These are phyloP conservation scores for Salticus scenicus DNA, from an alignment of 2,888 invertebrate species.

Conservation along the genomic window DNA sequence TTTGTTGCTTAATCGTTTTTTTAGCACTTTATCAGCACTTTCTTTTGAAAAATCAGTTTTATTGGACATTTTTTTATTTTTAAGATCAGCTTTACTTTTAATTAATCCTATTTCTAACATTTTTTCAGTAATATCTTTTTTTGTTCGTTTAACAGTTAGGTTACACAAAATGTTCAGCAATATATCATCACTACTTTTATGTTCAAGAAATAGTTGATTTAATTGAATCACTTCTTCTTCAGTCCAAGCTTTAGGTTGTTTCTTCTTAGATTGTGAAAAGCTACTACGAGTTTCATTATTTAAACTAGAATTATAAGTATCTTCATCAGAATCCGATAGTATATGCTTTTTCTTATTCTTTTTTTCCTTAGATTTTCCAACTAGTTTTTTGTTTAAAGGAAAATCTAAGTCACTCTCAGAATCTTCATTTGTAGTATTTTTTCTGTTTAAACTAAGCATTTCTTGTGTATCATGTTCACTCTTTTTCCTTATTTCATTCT, in stretches of 20 bases:
- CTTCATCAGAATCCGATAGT: slow-evolving; percentile 77
- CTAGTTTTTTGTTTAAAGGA: background rate
- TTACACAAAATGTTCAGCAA: slow-evolving; percentile 14
- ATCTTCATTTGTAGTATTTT: background rate
- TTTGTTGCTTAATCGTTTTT: background rate
- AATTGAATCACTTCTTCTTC: slow-evolving; percentile 78
- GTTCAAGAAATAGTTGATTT: slow-evolving; percentile 20
- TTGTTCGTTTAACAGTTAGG: slow-evolving; percentile 22
- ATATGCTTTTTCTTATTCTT: background rate
- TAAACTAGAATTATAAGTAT: slow-evolving; percentile 78
- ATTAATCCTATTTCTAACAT: slow-evolving; percentile 51
- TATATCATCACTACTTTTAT: slow-evolving; percentile 22
- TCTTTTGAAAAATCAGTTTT: background rate
- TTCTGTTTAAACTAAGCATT: no score
- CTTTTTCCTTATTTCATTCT: slow-evolving; percentile 29
- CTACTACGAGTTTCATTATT: no score
- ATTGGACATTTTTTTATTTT: slow-evolving; percentile 6
- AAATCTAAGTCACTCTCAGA: background rate
- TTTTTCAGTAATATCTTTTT: slow-evolving; percentile 32
- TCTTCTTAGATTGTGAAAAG: background rate
- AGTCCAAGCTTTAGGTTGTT: slow-evolving; percentile 80
- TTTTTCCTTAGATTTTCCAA: background rate
- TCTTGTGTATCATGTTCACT: background rate
- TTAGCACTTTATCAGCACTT: background rate
- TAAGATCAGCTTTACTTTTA: slow-evolving; percentile 39